phyloP scores from a whole-genome alignment of 2,113 vertebrate genomes.

The Chunga burmeisteri region DNA sequence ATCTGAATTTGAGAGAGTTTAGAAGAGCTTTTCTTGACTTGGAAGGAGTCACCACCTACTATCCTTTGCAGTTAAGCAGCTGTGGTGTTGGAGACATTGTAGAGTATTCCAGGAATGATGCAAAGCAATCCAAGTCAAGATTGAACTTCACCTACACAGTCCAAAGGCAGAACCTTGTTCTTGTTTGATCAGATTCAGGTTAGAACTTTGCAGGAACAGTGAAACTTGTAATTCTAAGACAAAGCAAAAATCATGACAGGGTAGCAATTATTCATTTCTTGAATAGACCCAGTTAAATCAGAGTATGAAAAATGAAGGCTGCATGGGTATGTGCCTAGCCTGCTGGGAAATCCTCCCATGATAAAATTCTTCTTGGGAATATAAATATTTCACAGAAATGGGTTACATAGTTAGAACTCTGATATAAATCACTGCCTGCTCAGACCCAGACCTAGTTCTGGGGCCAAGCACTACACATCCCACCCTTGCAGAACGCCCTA shows the following conservation, averaged over 20 bases:
- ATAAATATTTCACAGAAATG: slow-evolving; percentile 36
- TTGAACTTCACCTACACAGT: background rate
- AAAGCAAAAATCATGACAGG: background rate
- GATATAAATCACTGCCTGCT: slow-evolving; percentile 11
- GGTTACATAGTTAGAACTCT: background rate
- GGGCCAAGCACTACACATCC: background rate
- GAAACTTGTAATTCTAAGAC: background rate
- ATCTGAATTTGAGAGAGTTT: background rate
- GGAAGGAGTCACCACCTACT: background rate
- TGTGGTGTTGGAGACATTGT: background rate
- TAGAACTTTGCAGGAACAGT: background rate
- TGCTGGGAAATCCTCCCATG: slow-evolving; percentile 27
- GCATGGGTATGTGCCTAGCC: background rate
- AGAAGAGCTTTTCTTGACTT: background rate
- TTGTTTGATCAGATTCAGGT: background rate
- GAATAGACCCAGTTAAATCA: slow-evolving; percentile 48
- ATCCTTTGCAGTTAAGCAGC: background rate
- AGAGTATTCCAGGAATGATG: background rate
- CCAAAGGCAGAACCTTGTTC: background rate
- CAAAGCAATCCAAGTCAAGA: accelerated
- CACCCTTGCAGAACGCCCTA: background rate
- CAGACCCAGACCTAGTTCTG: background rate
- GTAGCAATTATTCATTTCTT: slow-evolving; percentile 18
- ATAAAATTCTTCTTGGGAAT: background rate
- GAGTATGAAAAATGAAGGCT: slow-evolving; percentile 47